These are phyloP conservation scores for Plebejus melissa DNA, from an alignment of 2,888 invertebrate genomes.

Conservation along the genomic window DNA sequence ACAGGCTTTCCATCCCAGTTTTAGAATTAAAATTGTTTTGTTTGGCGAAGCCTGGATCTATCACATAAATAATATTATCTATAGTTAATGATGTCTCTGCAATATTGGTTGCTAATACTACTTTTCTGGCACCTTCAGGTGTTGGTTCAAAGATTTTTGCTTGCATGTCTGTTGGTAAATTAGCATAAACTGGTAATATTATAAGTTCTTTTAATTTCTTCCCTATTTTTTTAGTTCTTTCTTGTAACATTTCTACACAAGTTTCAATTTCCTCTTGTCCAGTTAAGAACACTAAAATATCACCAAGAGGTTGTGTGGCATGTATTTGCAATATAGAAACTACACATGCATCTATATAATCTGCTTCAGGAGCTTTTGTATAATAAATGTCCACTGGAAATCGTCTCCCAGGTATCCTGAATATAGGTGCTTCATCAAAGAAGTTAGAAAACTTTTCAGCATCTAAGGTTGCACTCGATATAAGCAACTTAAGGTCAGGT, in stretches of 20 bases:
- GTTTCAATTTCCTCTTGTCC: slow-evolving; percentile 95
- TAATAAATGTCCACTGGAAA: slow-evolving; percentile 99
- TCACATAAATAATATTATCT: slow-evolving; percentile 98
- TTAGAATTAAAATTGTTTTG: slow-evolving; percentile 99
- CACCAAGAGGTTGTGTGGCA: slow-evolving; percentile 96
- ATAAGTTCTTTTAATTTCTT: slow-evolving; percentile 95
- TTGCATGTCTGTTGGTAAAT: slow-evolving; percentile 99
- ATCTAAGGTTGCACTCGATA: slow-evolving; percentile 98
- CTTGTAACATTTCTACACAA: slow-evolving; percentile 92
- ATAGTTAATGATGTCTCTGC: slow-evolving; percentile 99
- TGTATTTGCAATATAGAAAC: slow-evolving; percentile 98
- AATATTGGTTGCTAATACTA: slow-evolving; percentile 98
- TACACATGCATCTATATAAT: slow-evolving; percentile 99
- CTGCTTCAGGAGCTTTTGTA: slow-evolving; percentile 99
- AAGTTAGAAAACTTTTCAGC: slow-evolving; percentile 98
- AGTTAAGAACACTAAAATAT: slow-evolving; percentile 97
- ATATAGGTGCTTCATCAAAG: slow-evolving; percentile 99
- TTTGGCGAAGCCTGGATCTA: slow-evolving; percentile 99
- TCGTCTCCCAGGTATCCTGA: slow-evolving; percentile 97
- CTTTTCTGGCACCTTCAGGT: slow-evolving; percentile 97
- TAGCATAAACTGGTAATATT: slow-evolving; percentile 97
- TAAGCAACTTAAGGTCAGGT: slow-evolving; percentile 95
- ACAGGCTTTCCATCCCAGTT: slow-evolving; percentile 98
- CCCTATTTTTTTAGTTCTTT: slow-evolving; percentile 94
- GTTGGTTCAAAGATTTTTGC: slow-evolving; percentile 99